Conservation (phyloP, 1,140 invertebrate genomes). For the Ceratina australensis region DNA sequence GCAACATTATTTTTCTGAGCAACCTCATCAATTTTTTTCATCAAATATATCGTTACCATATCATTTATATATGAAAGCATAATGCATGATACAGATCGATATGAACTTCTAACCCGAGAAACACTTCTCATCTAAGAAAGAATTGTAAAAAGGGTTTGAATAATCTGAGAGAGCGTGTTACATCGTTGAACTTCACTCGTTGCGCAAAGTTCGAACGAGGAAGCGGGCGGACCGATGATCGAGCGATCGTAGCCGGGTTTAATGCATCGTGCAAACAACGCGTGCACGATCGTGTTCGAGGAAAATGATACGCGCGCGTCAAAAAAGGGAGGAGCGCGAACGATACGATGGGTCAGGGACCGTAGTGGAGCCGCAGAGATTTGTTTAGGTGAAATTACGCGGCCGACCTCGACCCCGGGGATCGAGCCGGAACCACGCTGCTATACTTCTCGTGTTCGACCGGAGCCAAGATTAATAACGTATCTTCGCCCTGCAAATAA, state of each 20-base stretch:
- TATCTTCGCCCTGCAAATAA: slow-evolving; percentile 14
- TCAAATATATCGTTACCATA: too few species aligned
- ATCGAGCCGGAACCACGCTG: slow-evolving; percentile 59
- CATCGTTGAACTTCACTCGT: neutral
- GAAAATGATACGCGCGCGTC: slow-evolving; percentile 33
- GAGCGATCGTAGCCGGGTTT: slow-evolving; percentile 29
- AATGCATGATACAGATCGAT: too few species aligned
- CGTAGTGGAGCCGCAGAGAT: slow-evolving; percentile 38
- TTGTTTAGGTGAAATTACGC: slow-evolving; percentile 63
- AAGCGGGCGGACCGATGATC: neutral
- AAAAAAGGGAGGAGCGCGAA: slow-evolving; percentile 13
- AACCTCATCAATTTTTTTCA: too few species aligned
- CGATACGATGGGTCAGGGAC: neutral
- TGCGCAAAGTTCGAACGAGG: neutral
- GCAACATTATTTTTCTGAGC: too few species aligned
- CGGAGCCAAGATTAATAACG: slow-evolving; percentile 37
- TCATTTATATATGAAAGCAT: too few species aligned
- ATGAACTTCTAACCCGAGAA: too few species aligned
- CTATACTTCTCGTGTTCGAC: slow-evolving; percentile 39
- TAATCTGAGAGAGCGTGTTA: neutral
- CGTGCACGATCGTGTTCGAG: slow-evolving; percentile 15
- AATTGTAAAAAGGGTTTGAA: too few species aligned
- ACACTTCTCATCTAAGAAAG: too few species aligned
- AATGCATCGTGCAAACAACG: slow-evolving; percentile 38
- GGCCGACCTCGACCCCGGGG: slow-evolving; percentile 37